Base-by-base conservation (phyloP, 2,888 invertebrate genomes). In the Callyntrura sp. region DNA sequence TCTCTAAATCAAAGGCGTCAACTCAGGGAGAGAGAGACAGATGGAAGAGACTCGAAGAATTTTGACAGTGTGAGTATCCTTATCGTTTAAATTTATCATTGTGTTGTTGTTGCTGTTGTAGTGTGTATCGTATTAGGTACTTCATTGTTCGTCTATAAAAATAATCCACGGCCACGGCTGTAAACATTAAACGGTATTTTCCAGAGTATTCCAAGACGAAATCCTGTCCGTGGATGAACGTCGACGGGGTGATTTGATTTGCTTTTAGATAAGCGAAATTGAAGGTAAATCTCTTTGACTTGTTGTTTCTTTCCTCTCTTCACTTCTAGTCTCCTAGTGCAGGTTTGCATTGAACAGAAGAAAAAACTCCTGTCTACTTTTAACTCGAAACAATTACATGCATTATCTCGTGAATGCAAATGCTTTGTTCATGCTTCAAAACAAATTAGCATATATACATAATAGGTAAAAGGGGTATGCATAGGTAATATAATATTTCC, bases 171-270 rank as follows among this genome's bases (percentile, higher is more conserved):
- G 11, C 51, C 14, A 14, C 51, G 11, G 17, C 23, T n/a, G 35
- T 11, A 73, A 43, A 73, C 70, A 73, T 45, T 45, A 35, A 35
- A 35, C 35, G 35, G 35, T 73, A 73, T 43, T 73, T 43, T 73
- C 70, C 70, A 73, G 70, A 45, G 70, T 45, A 73, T 73, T 20
- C 11, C 45, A 45, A 73, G 70, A 73, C 70, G 43, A 25, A 23
- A 17, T 45, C 20, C 17, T 73, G 70, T 73, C 70, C 70, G 48
- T 73, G 70, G 45, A 73, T 35, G 35, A 35, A 35, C 35, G 35
- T 4, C 12, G 35, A 35, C 12, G 70, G 48, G 70, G 70, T 45
- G 48, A 45, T 73, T 43, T 73, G 70, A 73, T 73, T 48, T 45
- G 45, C 17, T 25, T 48, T 8, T 11, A 51, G 35, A 45, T 17